These are phyloP conservation scores for Bergia sp. DNA, from an alignment of 92 coral and sea anemone genomes.

Conservation along the genomic window DNA sequence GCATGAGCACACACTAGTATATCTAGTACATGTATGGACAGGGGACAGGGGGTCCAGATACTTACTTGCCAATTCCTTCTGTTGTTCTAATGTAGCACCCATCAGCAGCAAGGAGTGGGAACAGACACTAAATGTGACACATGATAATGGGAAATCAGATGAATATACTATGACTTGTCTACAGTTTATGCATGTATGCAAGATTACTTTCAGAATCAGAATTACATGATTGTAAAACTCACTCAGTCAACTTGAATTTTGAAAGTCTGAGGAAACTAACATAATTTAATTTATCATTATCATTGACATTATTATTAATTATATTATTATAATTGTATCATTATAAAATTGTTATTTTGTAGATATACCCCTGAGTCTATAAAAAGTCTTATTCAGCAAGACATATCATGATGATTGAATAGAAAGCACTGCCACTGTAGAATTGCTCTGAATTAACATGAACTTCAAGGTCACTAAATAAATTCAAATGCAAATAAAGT, in stretches of 20 bases:
- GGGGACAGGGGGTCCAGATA: no score
- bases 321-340: no score
- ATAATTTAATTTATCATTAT: no score
- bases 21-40: no score
- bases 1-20: no score
- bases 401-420: neutral
- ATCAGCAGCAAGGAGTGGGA: constrained; percentile 81
- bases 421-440: neutral
- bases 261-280: no score
- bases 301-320: no score
- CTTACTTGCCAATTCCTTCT: constrained; percentile 95
- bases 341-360: no score
- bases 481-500: neutral
- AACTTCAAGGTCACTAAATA: neutral
- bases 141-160: neutral
- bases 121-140: constrained; percentile 69
- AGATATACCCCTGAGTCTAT: no score
- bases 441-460: no score
- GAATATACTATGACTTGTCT: neutral
- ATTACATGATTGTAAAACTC: no score
- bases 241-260: no score
- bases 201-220: neutral
- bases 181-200: neutral
- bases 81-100: constrained; percentile 70
- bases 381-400: neutral